Evolutionary conservation across 2,113 vertebrate genomes (phyloP).

Genomic region (Mirounga angustirostris): DNA sequence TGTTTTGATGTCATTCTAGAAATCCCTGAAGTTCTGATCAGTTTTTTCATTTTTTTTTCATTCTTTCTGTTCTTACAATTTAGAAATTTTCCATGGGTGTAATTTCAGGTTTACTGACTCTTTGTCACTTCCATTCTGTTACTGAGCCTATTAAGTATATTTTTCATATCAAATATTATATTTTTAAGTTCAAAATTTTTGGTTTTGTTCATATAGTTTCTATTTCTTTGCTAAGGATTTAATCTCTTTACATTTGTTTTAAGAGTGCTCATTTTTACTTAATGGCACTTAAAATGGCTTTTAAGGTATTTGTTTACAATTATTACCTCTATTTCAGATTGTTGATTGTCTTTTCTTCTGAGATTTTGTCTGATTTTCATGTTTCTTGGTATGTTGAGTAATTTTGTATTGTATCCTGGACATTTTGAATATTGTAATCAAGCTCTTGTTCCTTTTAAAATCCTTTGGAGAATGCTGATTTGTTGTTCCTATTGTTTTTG

Average conservation of each 20-base stretch:
- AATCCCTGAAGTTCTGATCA: not conserved
- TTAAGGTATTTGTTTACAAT: not conserved
- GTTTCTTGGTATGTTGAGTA: not conserved
- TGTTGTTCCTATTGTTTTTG: not conserved
- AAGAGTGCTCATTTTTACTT: not conserved
- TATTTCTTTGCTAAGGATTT: not conserved
- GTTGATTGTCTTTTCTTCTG: not conserved
- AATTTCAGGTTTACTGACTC: not conserved
- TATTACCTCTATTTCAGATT: not conserved
- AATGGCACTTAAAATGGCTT: not conserved
- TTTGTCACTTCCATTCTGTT: not conserved
- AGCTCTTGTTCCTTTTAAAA: not conserved
- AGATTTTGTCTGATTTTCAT: not conserved
- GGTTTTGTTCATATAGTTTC: not conserved
- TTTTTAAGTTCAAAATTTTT: not conserved
- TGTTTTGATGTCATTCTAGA: not conserved
- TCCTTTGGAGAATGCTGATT: not conserved
- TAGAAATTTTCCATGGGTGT: not conserved
- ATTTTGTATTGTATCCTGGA: not conserved
- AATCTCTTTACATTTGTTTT: not conserved
- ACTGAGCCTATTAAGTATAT: not conserved
- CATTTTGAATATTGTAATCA: conserved; percentile 2
- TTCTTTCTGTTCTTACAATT: not conserved
- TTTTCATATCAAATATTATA: not conserved
- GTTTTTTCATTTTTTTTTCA: not conserved